Evolutionary conservation across 2,797 vertebrate genomes (phyloP).

Genomic region (Epinephelus coioides): DNA sequence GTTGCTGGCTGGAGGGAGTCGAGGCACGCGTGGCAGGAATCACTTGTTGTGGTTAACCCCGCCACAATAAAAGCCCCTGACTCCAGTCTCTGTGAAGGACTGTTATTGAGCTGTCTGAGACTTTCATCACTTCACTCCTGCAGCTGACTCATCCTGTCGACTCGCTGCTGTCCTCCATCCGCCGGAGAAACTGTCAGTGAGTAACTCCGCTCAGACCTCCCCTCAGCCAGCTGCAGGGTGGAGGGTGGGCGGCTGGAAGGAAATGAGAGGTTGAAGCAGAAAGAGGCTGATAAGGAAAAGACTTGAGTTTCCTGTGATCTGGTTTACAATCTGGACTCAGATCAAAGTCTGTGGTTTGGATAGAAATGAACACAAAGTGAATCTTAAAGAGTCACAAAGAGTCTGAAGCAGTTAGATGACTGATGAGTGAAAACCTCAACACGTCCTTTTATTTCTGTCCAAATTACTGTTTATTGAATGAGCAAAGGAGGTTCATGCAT

Average conservation of each 20-base stretch:
- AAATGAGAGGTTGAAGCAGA: constrained; percentile 36
- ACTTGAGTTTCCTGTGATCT: constrained; percentile 46
- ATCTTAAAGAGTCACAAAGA: constrained; percentile 14
- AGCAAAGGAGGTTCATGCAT: too few relatives aligned
- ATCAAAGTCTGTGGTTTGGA: constrained; percentile 53
- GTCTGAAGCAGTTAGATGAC: background rate
- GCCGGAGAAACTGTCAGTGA: constrained; percentile 5
- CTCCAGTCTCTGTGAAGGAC: background rate
- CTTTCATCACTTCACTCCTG: constrained; percentile 41
- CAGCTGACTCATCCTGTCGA: constrained; percentile 31
- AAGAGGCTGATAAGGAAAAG: constrained; percentile 37
- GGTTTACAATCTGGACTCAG: constrained; percentile 27
- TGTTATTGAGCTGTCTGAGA: background rate
- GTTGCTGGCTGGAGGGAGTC: background rate
- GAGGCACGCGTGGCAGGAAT: constrained; percentile 44
- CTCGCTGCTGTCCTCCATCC: background rate
- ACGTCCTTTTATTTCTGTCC: constrained; percentile 8
- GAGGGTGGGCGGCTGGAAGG: constrained; percentile 24
- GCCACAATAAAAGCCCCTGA: constrained; percentile 57
- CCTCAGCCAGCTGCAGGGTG: background rate
- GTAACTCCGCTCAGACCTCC: constrained; percentile 6
- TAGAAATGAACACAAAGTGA: constrained; percentile 27
- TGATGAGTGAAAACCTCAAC: constrained; percentile 21
- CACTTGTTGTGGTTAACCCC: constrained; percentile 50
- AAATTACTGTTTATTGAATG: background rate